Conservation (phyloP, 2,797 vertebrate species). For the Neostethus bicornis region DNA sequence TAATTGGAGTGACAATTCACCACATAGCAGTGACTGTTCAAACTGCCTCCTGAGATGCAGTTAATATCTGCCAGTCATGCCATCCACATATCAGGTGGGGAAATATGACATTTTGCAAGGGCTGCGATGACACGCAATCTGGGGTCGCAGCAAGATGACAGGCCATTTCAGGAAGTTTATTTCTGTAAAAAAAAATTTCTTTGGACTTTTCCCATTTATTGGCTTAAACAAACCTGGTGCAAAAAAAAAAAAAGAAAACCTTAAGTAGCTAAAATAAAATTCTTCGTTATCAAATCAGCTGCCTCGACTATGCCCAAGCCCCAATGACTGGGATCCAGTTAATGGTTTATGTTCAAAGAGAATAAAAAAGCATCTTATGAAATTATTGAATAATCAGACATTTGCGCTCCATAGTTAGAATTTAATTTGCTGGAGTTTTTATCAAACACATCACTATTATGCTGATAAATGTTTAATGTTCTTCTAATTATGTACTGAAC, state of each 20-base stretch:
- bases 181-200: neutral
- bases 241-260: neutral
- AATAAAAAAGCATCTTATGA: neutral
- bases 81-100: constrained; percentile 32
- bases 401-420: neutral
- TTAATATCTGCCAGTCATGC: constrained; percentile 60
- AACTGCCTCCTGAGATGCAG: constrained; percentile 57
- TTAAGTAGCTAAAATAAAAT: neutral
- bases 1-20: constrained; percentile 74
- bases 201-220: neutral
- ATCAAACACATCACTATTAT: neutral
- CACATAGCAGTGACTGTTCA: constrained; percentile 55
- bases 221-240: neutral
- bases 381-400: no score
- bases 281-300: constrained; percentile 9
- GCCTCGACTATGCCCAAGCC: neutral
- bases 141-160: neutral
- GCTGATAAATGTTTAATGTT: neutral
- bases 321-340: neutral
- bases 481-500: neutral
- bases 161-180: constrained; percentile 3
- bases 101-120: constrained; percentile 13
- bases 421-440: neutral
- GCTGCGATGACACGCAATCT: constrained; percentile 10
- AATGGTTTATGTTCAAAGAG: neutral